Base-by-base conservation (phyloP, 2,888 invertebrate species). In the Anoplius nigerrimus region DNA sequence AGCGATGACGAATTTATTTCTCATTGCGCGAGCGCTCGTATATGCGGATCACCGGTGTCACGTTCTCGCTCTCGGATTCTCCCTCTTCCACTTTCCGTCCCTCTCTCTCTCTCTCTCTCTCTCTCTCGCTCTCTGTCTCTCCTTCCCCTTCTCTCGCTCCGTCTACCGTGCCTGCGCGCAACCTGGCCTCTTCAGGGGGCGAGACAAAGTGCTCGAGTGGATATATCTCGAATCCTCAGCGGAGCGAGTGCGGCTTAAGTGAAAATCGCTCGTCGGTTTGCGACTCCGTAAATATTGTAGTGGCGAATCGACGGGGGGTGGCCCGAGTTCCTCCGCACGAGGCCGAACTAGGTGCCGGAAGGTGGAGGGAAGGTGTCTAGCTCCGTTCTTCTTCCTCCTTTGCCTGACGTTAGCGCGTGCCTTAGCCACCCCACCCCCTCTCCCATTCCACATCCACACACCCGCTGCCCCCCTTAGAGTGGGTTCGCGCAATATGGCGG, bases 281-380 rank as follows among this genome's bases (percentile, higher is more conserved):
- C 76, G 67, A 80, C 67, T 80, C 78, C 72, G 83, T 80, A 83
- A 85, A 84, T 83, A 83, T 84, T 83, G 78, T 82, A 82, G 80
- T 74, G 70, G 66, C 66, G 76, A 71, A 69, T 78, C 72, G 71
- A 79, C 77, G 78, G 80, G 78, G 82, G 74, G 51, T 11, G 22
- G 24, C 53, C 3, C 20, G 15, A 5, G 42, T 27, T 34, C 34
- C 11, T 34, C n/a, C 69, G 61, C 24, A 62, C 8, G 34, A 24
- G 55, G 42, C 16, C 21, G 42, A 65, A 65, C 60, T 55, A 22
- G 48, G 48, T 66, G 57, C 62, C 62, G 16, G 54, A 62, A 63
- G 67, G 65, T 64, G 71, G 34, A 16, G 18, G 64, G 56, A 55
- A 24, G 11, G 61, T 15, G 24, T 42, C 21, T 51, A 4, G 24